Base-by-base conservation (phyloP, 2,888 invertebrate species). In the Masnerella sp. region DNA sequence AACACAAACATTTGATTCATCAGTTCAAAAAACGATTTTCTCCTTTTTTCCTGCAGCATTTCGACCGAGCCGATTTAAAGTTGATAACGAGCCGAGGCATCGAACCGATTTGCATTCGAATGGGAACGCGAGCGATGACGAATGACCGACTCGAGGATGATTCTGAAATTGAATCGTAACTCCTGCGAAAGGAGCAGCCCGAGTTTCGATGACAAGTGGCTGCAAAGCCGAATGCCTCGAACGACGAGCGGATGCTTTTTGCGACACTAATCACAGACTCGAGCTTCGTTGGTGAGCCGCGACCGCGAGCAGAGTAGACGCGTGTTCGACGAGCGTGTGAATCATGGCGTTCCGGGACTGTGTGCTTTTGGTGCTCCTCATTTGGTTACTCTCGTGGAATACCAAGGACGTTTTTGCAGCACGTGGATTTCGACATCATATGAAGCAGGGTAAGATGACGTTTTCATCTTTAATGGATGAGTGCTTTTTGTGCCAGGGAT, bases 391-490 rank as follows among this genome's bases (percentile, higher is more conserved):
- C 12, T 56, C 71, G 15, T 69, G 58, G 67, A 73, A 71, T 51
- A 49, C 73, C 52, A 65, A 56, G 51, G 65, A 68, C 47, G 72
- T 59, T 28, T 59, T 67, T 17, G 77, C 75, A 40, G 72, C 73
- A 52, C 77, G 76, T 49, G 73, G 58, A 64, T 61, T 72, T 65
- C 76, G 77, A 34, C 77, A 75, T 32, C 73, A 68, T 15, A 72
- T 52, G 36, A 78, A 75, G 32, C 77, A 77, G 76, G 77, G 78
- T 73, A 61, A 71, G 28, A 17, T 54, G 40, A 32, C 18, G 14
- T 22, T 62, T 47, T 34, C 2, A 51, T 38, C 15, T 51, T 62
- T 62, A 45, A 43, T 65, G 40, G 11, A 28, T 28, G 20, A 5
- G 30, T 11, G 28, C 15, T 62, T 49, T 49, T 15, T 11, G 11